Base-by-base conservation (phyloP, 2,797 vertebrate species). In the Microctenopoma stevenorrisi region DNA sequence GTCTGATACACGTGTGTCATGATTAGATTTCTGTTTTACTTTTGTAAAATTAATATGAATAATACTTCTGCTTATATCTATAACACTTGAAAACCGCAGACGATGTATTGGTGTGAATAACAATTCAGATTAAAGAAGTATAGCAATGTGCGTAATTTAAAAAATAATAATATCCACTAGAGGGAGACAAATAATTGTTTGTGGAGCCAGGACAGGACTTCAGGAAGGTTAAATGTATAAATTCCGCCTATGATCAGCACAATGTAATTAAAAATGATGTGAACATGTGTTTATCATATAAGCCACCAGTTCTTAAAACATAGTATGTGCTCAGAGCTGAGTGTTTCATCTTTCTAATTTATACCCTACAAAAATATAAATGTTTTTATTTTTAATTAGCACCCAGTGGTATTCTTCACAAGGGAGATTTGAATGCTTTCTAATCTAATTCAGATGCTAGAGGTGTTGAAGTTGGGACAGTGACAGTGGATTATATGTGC, bases 101-200 rank as follows among this genome's bases (percentile, higher is more conserved):
- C 13, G 18, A 26, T 0, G 7, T 6, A 33, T 10, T 6, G 4
- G 5, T 6, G 7, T 33, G 13, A n/a, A 16, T 0, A 37, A 50
- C 16, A 6, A 0, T 33, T 44, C 30, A n/a, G 0, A 2, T 7
- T 0, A 8, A 15, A 51, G 0, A 7, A 16, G 8, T 2, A 7
- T 35, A 3, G 42, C 16, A 28, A 22, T 5, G 0, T 71, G 55
- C 12, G 65, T 56, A 30, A 16, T 16, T 7, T 35, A 35, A 35
- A 35, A 6, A 44, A 18, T 18, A 47, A 18, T 4, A 18, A 42
- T 9, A 3, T 14, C 85, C 92, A 76, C 84, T 78, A 92, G 92
- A 87, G 81, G 88, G 90, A 76, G 85, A 86, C 87, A 93, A 65
- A 87, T 7, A 49, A 72, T 52, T 2, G 59, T 38, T 8, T 0